Evolutionary conservation across 2,797 vertebrate species (phyloP).

Genomic region (Sebastes steindachneri): DNA sequence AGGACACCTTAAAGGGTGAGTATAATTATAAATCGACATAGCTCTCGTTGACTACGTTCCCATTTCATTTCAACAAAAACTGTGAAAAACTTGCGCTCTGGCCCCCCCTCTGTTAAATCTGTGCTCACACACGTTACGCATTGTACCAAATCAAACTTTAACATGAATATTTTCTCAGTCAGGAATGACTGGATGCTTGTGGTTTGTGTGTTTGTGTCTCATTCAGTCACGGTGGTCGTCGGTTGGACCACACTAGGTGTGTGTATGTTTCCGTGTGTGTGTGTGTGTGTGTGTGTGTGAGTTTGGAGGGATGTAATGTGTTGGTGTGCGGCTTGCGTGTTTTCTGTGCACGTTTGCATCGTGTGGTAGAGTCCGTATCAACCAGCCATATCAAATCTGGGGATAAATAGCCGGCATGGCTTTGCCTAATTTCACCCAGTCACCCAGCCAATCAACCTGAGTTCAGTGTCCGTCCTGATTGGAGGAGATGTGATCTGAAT

Average conservation of each 20-base stretch:
- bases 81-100: not conserved
- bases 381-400: slow-evolving; percentile 62
- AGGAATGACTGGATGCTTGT: slow-evolving; percentile 52
- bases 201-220: slow-evolving; percentile 67
- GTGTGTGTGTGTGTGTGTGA: slow-evolving; percentile 53
- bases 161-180: slow-evolving; percentile 52
- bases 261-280: slow-evolving; percentile 55
- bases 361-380: slow-evolving; percentile 33
- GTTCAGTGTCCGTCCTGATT: slow-evolving; percentile 54
- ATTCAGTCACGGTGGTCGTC: slow-evolving; percentile 70
- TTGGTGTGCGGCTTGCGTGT: slow-evolving; percentile 15
- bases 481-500: slow-evolving; percentile 72
- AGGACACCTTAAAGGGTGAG: not conserved
- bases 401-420: slow-evolving; percentile 66
- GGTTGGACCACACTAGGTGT: slow-evolving; percentile 73
- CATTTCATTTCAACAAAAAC: not conserved
- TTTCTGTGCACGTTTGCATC: not conserved
- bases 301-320: slow-evolving; percentile 22
- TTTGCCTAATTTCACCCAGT: slow-evolving; percentile 78
- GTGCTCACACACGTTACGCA: not conserved
- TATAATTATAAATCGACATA: not conserved
- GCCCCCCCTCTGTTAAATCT: not conserved
- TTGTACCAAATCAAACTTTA: slow-evolving; percentile 38
- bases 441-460: slow-evolving; percentile 52
- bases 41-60: not conserved